Percentiles rank a stretch among this genome's conserved stretches.
These are phyloP conservation scores for Mesaphorura yosii DNA, from an alignment of 1,140 invertebrate species.

Conservation along the genomic window DNA sequence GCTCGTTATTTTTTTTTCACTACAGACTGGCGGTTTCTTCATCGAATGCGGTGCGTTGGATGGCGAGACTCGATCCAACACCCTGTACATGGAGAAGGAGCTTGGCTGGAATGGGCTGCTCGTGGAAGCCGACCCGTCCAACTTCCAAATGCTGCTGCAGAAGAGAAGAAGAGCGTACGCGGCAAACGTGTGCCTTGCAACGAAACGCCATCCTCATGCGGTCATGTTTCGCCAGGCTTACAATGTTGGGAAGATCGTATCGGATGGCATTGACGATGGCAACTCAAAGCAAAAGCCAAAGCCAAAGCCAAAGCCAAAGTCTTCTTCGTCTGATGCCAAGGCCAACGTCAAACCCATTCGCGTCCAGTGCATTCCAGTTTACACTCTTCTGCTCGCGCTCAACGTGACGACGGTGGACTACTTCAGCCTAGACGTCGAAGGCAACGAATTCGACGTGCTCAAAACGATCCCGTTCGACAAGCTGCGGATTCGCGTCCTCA, in stretches of 20 bases:
- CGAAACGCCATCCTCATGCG: slow-evolving; percentile 18
- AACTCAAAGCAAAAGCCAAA: no score
- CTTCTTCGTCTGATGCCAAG: no score
- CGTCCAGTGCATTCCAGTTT: no score
- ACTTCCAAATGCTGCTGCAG: slow-evolving; percentile 26
- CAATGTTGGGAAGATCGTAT: neutral
- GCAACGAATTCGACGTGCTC: slow-evolving; percentile 42
- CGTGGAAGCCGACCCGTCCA: slow-evolving; percentile 33
- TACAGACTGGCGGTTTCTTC: slow-evolving; percentile 24
- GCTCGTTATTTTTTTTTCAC: no score
- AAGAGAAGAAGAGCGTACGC: slow-evolving; percentile 32
- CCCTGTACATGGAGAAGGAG: slow-evolving; percentile 33
- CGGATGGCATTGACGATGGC: no score
- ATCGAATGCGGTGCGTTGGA: slow-evolving; percentile 37
- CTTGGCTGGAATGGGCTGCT: slow-evolving; percentile 32
- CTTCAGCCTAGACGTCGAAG: slow-evolving; percentile 43
- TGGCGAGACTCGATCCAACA: slow-evolving; percentile 36
- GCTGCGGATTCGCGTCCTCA: slow-evolving; percentile 20
- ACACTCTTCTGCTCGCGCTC: no score
- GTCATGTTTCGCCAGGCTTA: neutral
- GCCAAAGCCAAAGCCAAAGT: no score
- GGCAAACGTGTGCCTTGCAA: slow-evolving; percentile 31
- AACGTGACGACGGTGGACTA: slow-evolving; percentile 38
- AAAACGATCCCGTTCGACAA: slow-evolving; percentile 42
- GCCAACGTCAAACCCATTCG: no score